Base-by-base conservation (phyloP, 2,888 invertebrate genomes). In the Drosophila maculinotata region DNA sequence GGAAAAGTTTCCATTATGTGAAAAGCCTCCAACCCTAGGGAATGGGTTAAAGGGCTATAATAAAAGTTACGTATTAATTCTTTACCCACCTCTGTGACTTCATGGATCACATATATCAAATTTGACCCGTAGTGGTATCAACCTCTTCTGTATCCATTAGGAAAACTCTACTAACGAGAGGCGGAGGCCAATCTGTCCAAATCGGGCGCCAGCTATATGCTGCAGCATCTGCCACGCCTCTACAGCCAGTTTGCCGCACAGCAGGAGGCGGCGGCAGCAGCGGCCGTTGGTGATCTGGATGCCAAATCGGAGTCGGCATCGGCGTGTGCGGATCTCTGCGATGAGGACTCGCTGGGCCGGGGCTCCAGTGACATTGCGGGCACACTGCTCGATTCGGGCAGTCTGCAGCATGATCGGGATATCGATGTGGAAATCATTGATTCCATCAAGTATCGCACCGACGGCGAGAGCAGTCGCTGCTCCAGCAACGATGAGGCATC, bases 191-290 rank as follows among this genome's bases (percentile, higher is more conserved):
- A 76, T 66, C 49, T 81, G 12, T 80, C 91, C 36, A 90, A 89
- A 28, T 92, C 92, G 4, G 93, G 95, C 8, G 94, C 95, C n/a
- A 95, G 95, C 60, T 96, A 96, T 75, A 94, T 96, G 60, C 93
- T 96, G 92, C 95, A 94, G 85, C 95, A 96, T 90, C 92, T 96
- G 69, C 94, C 94, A 41, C 93, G 93, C 9, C 94, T 96, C 2
- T 96, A 96, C 83, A 94, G 94, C 60, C 94, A 94, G 58, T 92
- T 96, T 47, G 92, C 93, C 2, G 89, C 89, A 12, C 87, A 85
- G 3, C 79, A 79, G 44, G 44, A 62, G 36, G 65, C 74, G 1
- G 76, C 76, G 0, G 76, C 74, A 6, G 67, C 71, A 10, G 63
- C 41, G 26, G 8, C 56, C n/a, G n/a, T n/a, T 64, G 41, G 45